A percentile compares a stretch with the other conserved stretches of the same genome.
Evolutionary conservation across 2,797 vertebrate genomes (phyloP).

Genomic region (Manis crassicaudata): DNA sequence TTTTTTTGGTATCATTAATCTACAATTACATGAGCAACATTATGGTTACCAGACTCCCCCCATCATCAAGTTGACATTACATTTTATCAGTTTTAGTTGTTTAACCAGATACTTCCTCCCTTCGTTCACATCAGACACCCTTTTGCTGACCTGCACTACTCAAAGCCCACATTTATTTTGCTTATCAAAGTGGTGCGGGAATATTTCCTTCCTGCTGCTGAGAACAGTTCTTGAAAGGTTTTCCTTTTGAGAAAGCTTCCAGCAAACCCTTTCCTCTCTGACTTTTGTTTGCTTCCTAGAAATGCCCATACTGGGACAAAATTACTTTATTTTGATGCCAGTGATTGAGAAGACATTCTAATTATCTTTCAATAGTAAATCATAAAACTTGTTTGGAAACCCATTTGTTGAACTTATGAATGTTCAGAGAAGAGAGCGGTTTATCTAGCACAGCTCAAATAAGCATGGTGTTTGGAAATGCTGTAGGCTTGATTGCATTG

Average conservation of each 20-base stretch:
- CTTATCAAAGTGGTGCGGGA: neutral
- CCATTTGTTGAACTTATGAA: constrained; percentile 66
- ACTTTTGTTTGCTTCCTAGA: constrained; percentile 64
- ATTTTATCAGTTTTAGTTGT: neutral
- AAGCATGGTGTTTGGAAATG: constrained; percentile 78
- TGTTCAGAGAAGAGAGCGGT: constrained; percentile 63
- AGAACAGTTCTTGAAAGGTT: constrained; percentile 69
- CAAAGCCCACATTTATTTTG: constrained; percentile 35
- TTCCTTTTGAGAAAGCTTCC: constrained; percentile 74
- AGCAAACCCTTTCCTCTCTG: constrained; percentile 59
- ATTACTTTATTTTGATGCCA: constrained; percentile 68
- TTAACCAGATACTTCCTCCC: constrained; percentile 17
- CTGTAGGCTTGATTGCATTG: constrained; percentile 84
- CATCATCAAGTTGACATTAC: neutral
- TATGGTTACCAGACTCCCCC: no score
- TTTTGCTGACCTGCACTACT: constrained; percentile 1
- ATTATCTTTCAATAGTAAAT: constrained; percentile 68
- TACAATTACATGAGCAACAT: no score
- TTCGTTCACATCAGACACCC: neutral
- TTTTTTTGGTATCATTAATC: no score
- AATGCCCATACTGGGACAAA: constrained; percentile 54
- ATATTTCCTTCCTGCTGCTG: neutral
- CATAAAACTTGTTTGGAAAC: constrained; percentile 63
- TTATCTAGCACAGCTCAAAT: constrained; percentile 69
- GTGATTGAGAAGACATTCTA: constrained; percentile 66